Base-by-base conservation (phyloP, 2,797 vertebrate species). In the Chelmon rostratus region DNA sequence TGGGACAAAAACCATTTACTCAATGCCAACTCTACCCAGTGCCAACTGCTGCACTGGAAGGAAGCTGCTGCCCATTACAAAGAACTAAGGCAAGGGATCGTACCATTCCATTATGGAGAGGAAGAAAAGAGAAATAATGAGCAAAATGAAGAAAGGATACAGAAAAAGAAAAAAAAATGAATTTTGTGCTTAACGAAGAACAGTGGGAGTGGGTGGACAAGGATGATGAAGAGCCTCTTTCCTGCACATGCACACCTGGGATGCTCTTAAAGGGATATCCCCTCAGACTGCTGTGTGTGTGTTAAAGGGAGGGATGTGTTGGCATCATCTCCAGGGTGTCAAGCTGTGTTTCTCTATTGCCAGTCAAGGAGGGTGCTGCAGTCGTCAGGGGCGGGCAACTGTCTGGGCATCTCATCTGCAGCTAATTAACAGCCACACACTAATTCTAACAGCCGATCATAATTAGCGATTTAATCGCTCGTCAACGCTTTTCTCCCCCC, bases 401-500 rank as follows among this genome's bases (percentile, higher is more conserved):
- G 93, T 94, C 94, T 95, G 92, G 93, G 93, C 92, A 93, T 94
- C 89, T 92, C 93, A 88, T 94, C 91, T 93, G 88, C 91, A 90
- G 89, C 92, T 94, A 93, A 95, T 95, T 94, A 95, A 94, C 93
- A 94, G 90, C 91, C 92, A 90, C 93, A 91, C 92, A 91, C 92
- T 94, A 91, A 95, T 94, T 94, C 90, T 91, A 93, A 91, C 93
- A 95, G 93, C 93, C 93, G 90, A 95, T 95, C 92, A 94, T 94
- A 94, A 95, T 95, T 95, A 95, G 93, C 59, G 93, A 95, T 95
- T 94, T 93, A 95, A 95, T 95, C 93, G 89, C 91, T 94, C 92
- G 85, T 94, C 93, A 93, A 91, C 84, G 86, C 80, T 91, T 89
- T 88, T 83, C 85, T 80, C 87, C 90, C 88, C 86, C 83, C 87